Evolutionary conservation across 2,888 invertebrate genomes (phyloP).

Genomic region (Tiphia femorata): DNA sequence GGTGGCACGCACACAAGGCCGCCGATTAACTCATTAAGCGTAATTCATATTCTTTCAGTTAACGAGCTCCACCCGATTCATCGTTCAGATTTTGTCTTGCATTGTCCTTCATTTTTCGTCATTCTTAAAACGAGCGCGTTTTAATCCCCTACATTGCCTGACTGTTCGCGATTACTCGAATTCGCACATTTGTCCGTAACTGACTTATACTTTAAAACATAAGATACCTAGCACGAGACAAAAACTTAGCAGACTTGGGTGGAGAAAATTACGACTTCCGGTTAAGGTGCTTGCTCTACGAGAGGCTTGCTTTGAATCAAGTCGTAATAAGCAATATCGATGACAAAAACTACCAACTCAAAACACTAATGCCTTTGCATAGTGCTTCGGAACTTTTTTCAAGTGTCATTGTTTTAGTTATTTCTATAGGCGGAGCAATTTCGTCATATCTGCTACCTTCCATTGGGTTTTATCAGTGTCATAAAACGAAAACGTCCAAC

Average conservation of each 20-base stretch:
- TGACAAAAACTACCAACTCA: not conserved
- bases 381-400: too few relatives aligned
- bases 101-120: too few relatives aligned
- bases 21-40: slow-evolving; percentile 8
- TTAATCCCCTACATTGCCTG: too few relatives aligned
- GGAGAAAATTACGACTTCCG: slow-evolving; percentile 21
- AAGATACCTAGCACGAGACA: too few relatives aligned
- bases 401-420: too few relatives aligned
- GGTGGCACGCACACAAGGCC: not conserved
- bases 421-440: too few relatives aligned
- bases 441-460: too few relatives aligned
- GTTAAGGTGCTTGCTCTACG: slow-evolving; percentile 29
- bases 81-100: too few relatives aligned
- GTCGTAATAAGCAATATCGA: not conserved
- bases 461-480: too few relatives aligned
- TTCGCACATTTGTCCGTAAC: not conserved
- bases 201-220: not conserved
- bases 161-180: too few relatives aligned
- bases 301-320: slow-evolving; percentile 1
- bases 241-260: too few relatives aligned
- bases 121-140: too few relatives aligned
- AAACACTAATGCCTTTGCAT: not conserved
- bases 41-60: slow-evolving; percentile 12
- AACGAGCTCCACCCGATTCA: slow-evolving; percentile 5
- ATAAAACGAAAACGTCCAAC: slow-evolving; percentile 6